Conservation (phyloP, 2,888 invertebrate genomes). For the Prosopocoilus inquinatus region DNA sequence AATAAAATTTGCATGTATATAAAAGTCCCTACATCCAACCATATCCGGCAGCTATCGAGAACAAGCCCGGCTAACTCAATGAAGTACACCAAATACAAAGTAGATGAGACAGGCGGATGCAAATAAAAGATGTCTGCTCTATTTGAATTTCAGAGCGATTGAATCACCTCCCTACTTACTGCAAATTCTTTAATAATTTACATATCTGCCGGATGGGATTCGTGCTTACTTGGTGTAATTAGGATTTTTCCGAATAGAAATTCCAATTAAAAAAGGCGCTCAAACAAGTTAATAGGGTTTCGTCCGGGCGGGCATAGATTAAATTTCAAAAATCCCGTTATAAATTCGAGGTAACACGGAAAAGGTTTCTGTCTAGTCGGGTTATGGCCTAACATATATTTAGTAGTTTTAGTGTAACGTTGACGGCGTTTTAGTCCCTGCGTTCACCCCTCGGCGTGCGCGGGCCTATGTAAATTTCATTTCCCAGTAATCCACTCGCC, state of each 20-base stretch:
- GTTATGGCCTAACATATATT: background rate
- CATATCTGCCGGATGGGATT: slow-evolving; percentile 6
- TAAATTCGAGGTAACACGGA: background rate
- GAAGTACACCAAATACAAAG: slow-evolving; percentile 47
- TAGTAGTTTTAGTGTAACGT: background rate
- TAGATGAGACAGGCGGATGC: slow-evolving; percentile 46
- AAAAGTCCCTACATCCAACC: slow-evolving; percentile 20
- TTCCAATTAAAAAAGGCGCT: no score
- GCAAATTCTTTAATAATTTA: slow-evolving; percentile 10
- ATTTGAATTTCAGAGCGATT: slow-evolving; percentile 45
- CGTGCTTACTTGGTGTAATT: no score
- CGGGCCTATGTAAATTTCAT: slow-evolving; percentile 68
- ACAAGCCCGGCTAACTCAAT: slow-evolving; percentile 43
- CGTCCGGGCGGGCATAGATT: background rate
- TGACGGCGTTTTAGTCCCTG: slow-evolving; percentile 1
- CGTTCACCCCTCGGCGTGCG: slow-evolving; percentile 23
- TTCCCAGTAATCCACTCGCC: slow-evolving; percentile 68
- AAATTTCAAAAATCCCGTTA: slow-evolving; percentile 2
- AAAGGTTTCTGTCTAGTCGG: slow-evolving; percentile 3
- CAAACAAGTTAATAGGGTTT: no score
- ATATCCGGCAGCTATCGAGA: slow-evolving; percentile 33
- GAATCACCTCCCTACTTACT: slow-evolving; percentile 38
- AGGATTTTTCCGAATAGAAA: no score
- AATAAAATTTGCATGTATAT: slow-evolving; percentile 18
- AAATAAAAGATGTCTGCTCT: slow-evolving; percentile 45